These are phyloP conservation scores for Drosophila pegasa DNA, from an alignment of 2,888 invertebrate genomes.

Conservation along the genomic window DNA sequence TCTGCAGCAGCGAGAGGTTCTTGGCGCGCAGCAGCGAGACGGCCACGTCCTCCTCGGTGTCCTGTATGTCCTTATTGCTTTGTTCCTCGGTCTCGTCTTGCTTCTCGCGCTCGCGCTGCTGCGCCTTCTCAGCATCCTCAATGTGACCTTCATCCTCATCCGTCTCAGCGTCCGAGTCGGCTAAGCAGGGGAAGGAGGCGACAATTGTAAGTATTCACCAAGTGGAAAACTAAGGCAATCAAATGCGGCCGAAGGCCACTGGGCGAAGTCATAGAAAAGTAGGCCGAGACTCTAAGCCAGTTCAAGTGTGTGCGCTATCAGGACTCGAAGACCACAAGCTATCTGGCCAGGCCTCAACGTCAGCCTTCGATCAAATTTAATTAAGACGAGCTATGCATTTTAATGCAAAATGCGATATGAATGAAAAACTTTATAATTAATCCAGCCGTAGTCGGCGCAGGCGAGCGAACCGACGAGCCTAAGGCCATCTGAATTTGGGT, in stretches of 20 bases:
- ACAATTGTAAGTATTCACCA: conserved; percentile 16
- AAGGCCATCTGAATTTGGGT: conserved; percentile 68
- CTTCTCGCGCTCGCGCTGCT: conserved; percentile 81
- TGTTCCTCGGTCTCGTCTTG: conserved; percentile 83
- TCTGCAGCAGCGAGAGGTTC: conserved; percentile 86
- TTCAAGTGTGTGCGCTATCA: background rate
- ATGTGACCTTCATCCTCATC: conserved; percentile 85
- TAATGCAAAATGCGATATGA: conserved; percentile 61
- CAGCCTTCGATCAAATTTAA: conserved; percentile 48
- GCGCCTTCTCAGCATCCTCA: conserved; percentile 83
- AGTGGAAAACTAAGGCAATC: conserved; percentile 46
- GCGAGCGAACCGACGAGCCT: conserved; percentile 32
- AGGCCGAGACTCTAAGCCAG: background rate
- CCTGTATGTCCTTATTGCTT: conserved; percentile 83
- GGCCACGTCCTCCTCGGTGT: conserved; percentile 84
- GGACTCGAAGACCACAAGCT: background rate
- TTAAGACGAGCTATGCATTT: conserved; percentile 65
- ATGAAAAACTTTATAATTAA: conserved; percentile 73
- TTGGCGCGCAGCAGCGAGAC: conserved; percentile 85
- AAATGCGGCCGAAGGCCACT: conserved; percentile 28
- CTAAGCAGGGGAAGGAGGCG: conserved; percentile 54
- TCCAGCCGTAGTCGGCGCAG: conserved; percentile 29
- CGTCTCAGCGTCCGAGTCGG: conserved; percentile 84
- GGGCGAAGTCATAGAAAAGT: conserved; percentile 35
- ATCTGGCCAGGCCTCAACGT: no score